Evolutionary conservation across 2,888 invertebrate species (phyloP), one percentile per base, ranked within the genome.

Genomic region (Lumbricus terrestris): DNA sequence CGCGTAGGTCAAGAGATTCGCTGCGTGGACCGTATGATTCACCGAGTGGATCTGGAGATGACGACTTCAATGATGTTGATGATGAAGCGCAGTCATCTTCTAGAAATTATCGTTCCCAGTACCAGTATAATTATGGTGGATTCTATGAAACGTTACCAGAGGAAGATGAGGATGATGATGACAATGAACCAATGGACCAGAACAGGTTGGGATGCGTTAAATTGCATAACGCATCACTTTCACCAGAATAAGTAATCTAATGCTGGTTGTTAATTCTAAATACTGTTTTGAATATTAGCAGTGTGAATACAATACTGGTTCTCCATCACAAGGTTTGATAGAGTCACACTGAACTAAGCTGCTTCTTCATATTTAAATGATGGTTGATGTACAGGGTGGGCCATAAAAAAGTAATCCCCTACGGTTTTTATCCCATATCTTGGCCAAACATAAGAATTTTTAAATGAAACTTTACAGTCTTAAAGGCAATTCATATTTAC

Each of bases 161-260:
- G 34, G 85, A 85, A 37, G 37, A 85, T 34, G 88, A 88, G 29
- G 85, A 35, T 11, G 91, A 35, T n/a, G 89, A 90, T 34, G 91
- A 91, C 11, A 42, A 20, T 35, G 85, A 88, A 34, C 38, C 29
- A 23, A 40, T 38, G 15, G 88, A 38, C 29, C 34, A 35, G 35
- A 42, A 88, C 20, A 40, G 42, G 33, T 82, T 8, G 13, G 69
- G 1, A 69, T 69, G 47, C 47, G 5, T 54, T 69, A n/a, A n/a
- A n/a, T 69, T 69, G n/a, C n/a, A 1, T 15, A 23, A 40, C 23
- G 23, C 23, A 8, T 69, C 69, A 69, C n/a, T 69, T 29, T 69
- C 8, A 1, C n/a, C n/a, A 23, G 47, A 18, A 0, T 5, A 69
- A 69, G 69, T n/a, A 69, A 69, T 69, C 69, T 23, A 47, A 5